Evolutionary conservation across 2,888 invertebrate species (phyloP), one percentile per base, ranked within the genome.

Genomic region (Apotomis capreana): DNA sequence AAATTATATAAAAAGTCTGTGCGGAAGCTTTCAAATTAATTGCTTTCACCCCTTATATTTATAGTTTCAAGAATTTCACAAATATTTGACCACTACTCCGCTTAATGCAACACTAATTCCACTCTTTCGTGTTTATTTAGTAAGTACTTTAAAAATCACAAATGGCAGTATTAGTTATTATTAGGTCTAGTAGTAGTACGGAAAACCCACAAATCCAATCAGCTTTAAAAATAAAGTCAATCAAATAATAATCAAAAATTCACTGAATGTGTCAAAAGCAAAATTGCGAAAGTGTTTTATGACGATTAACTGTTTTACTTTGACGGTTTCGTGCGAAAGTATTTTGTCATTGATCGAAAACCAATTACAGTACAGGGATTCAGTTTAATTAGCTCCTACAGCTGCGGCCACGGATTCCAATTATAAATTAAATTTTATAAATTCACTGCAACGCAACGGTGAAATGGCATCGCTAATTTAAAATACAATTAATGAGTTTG

Each of bases 341-440:
- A 70, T 72, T 77, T 67, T 76, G 74, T 77, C 78, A 77, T 80
- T 81, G 81, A 83, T 81, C 78, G 78, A 77, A 80, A 81, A 80
- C 78, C 81, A 79, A 82, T 82, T 80, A 75, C 70, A 80, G 62
- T 76, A 76, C 78, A 75, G 73, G 79, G 78, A 78, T 78, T 77
- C 80, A 78, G 77, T 83, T 88, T 85, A 87, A 89, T 89, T 87
- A 84, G 79, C 79, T 78, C 78, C 75, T 78, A 72, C 89, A 89
- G 83, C 88, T 89, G 88, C 79, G 87, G 82, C 83, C 76, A 75
- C 76, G 60, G 62, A 70, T 74, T 75, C 70, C 70, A 80, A 76
- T 78, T 77, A 81, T 82, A 81, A 85, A 84, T 84, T 80, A 79
- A 79, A 82, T 80, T 79, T 76, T 76, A 79, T 74, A 78, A 81